Conservation (phyloP, 2,888 invertebrate genomes). For the Ganaspis brasiliensis region DNA sequence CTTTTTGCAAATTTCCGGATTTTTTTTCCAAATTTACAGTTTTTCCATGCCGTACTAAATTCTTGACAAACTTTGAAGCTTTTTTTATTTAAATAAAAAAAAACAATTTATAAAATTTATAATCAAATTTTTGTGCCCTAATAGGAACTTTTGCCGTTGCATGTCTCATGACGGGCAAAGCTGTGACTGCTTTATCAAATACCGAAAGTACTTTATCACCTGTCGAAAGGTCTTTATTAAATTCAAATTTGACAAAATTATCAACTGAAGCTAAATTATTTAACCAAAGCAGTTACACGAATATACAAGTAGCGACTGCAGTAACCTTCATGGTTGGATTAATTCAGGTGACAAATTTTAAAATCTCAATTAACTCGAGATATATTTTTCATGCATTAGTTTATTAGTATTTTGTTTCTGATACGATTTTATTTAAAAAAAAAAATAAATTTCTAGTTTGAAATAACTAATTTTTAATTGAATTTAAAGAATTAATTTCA, state of each 20-base stretch:
- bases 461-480: too few species aligned
- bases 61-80: too few species aligned
- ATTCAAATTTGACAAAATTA: slow-evolving; percentile 50
- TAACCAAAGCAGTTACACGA: slow-evolving; percentile 74
- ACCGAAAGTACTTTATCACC: slow-evolving; percentile 52
- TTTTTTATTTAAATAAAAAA: too few species aligned
- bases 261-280: slow-evolving; percentile 49
- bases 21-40: too few species aligned
- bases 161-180: slow-evolving; percentile 94
- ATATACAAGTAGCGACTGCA: slow-evolving; percentile 88
- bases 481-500: neutral
- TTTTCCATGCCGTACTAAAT: too few species aligned
- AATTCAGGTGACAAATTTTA: slow-evolving; percentile 84
- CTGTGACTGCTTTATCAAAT: slow-evolving; percentile 82
- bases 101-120: too few species aligned
- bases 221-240: slow-evolving; percentile 52
- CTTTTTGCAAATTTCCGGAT: too few species aligned
- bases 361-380: too few species aligned
- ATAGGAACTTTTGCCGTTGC: slow-evolving; percentile 92
- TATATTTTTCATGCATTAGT: too few species aligned
- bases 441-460: slow-evolving; percentile 2
- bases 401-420: too few species aligned
- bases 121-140: slow-evolving; percentile 14
- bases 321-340: slow-evolving; percentile 90
- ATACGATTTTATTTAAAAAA: slow-evolving; percentile 28